A percentile compares a stretch with the other conserved stretches of the same genome.
Evolutionary conservation across 2,113 vertebrate species (phyloP).

Genomic region (Hystrix brachyura): DNA sequence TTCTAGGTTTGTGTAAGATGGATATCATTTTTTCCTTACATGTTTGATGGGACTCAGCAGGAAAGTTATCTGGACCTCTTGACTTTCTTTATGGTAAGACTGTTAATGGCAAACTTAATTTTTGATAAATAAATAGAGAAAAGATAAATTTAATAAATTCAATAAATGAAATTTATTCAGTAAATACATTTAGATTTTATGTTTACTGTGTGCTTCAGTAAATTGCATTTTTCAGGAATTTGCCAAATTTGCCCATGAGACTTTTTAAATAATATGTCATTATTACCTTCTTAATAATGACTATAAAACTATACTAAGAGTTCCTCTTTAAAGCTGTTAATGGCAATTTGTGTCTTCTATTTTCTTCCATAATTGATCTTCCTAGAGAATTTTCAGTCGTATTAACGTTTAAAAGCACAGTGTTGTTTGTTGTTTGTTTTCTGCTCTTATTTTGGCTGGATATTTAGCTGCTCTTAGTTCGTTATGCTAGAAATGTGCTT

Average conservation of each 20-base stretch:
- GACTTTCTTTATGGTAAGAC: not conserved
- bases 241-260: not conserved
- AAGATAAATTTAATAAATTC: not conserved
- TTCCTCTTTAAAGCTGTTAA: not conserved
- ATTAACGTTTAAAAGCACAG: not conserved
- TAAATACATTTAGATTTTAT: not conserved
- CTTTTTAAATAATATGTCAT: not conserved
- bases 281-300: constrained; percentile 5
- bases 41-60: not conserved
- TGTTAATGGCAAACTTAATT: not conserved
- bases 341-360: not conserved
- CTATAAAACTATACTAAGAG: not conserved
- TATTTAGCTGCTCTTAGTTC: not conserved
- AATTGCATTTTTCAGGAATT: not conserved
- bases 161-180: not conserved
- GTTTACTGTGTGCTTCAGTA: not conserved
- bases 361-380: not conserved
- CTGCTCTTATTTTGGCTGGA: not conserved
- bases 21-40: not conserved
- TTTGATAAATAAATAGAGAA: not conserved
- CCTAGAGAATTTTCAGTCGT: not conserved
- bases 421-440: not conserved
- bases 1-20: not conserved
- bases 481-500: not conserved
- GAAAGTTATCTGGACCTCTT: not conserved